phyloP scores from a whole-genome alignment of 2,888 invertebrate species.

The Cosmorhoe ocellata region DNA sequence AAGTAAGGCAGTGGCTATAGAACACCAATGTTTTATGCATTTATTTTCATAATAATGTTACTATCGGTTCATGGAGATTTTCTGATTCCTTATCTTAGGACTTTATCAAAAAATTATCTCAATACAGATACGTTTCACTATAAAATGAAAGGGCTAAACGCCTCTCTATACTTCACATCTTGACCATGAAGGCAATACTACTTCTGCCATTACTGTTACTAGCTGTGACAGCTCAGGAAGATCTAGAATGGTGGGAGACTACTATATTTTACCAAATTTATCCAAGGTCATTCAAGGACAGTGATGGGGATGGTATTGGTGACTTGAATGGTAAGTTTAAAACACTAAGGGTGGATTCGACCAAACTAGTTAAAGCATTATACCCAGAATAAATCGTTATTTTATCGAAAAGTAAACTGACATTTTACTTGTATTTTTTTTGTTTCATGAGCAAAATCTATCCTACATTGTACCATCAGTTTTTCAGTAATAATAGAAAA shows the following conservation, averaged over 20 bases:
- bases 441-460: no score
- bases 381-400: no score
- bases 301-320: conserved; percentile 88
- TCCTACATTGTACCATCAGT: background rate
- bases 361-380: no score
- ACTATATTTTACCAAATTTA: conserved; percentile 91
- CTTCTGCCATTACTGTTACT: conserved; percentile 49
- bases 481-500: no score
- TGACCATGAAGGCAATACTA: conserved; percentile 34
- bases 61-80: background rate
- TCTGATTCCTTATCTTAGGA: conserved; percentile 12
- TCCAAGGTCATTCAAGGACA: conserved; percentile 90
- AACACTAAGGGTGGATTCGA: no score
- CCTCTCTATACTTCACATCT: conserved; percentile 11
- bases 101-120: conserved; percentile 36
- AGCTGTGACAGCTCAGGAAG: conserved; percentile 41
- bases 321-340: conserved; percentile 76
- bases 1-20: no score
- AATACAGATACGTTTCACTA: conserved; percentile 32
- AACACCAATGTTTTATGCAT: no score
- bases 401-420: no score
- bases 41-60: background rate
- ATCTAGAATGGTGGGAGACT: conserved; percentile 89
- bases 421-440: no score
- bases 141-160: conserved; percentile 18